Conservation (phyloP, 2,113 vertebrate genomes). For the Oostethus manadensis region DNA sequence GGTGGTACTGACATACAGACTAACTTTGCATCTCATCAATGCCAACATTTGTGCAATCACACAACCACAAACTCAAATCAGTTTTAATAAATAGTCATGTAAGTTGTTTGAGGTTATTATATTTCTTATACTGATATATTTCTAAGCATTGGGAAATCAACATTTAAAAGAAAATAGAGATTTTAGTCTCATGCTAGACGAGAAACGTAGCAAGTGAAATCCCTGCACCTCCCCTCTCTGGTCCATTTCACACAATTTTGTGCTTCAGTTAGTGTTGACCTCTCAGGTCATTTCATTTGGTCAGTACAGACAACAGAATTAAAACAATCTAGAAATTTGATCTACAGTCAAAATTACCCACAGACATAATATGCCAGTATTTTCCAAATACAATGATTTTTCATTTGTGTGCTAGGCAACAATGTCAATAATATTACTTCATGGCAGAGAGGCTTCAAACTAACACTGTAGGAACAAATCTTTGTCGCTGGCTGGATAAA, state of each 20-base stretch:
- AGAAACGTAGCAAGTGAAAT: conserved; percentile 29
- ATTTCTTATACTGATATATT: conserved; percentile 54
- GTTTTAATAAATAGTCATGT: conserved; percentile 65
- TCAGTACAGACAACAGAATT: conserved; percentile 17
- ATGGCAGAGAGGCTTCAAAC: conserved; percentile 16
- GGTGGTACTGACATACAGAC: neutral
- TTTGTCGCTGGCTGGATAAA: conserved; percentile 5
- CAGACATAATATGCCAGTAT: neutral
- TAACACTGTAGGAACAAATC: conserved; percentile 7
- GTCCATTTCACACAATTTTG: conserved; percentile 25
- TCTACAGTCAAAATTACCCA: conserved; percentile 9
- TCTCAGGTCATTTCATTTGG: conserved; percentile 1
- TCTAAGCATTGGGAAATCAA: conserved; percentile 47
- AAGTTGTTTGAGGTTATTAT: conserved; percentile 61
- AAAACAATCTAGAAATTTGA: neutral
- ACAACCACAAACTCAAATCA: conserved; percentile 41
- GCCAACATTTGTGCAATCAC: conserved; percentile 4
- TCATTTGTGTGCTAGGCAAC: neutral
- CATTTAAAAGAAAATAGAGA: conserved; percentile 44
- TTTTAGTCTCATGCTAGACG: conserved; percentile 50
- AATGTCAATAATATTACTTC: conserved; percentile 31
- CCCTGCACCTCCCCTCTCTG: conserved; percentile 17
- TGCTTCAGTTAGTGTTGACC: conserved; percentile 26
- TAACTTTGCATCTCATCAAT: neutral
- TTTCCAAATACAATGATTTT: conserved; percentile 22